A percentile compares a stretch with the other conserved stretches of the same genome.
phyloP scores from a whole-genome alignment of 2,797 vertebrate genomes.

The Myripristis jacobus region DNA sequence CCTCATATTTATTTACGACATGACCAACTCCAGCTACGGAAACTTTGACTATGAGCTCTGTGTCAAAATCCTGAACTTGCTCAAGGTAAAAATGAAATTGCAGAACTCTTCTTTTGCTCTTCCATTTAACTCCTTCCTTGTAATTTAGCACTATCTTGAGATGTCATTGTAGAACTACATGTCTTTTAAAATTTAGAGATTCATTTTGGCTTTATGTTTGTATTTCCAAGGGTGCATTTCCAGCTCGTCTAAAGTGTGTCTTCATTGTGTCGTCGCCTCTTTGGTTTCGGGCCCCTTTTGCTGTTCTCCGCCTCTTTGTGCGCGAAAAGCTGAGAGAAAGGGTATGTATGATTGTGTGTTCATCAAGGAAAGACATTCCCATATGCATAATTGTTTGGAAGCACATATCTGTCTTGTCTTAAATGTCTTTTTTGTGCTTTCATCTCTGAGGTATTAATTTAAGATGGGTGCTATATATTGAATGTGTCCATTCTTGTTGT shows the following conservation, averaged over 20 bases:
- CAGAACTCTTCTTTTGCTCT: conserved; percentile 12
- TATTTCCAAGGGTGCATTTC: conserved; percentile 86
- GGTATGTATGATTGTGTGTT: conserved; percentile 70
- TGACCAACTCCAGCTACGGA: conserved; percentile 88
- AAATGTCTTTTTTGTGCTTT: not conserved
- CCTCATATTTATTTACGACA: conserved; percentile 91
- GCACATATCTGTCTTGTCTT: not conserved
- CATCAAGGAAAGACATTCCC: not conserved
- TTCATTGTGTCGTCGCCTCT: conserved; percentile 90
- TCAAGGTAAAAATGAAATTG: conserved; percentile 83
- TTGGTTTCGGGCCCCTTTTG: conserved; percentile 89
- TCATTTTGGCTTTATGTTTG: conserved; percentile 16
- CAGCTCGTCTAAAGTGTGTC: conserved; percentile 89
- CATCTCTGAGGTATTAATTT: not conserved
- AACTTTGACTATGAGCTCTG: conserved; percentile 92
- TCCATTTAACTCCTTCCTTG: not conserved
- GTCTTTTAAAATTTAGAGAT: not conserved
- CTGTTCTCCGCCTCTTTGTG: conserved; percentile 88
- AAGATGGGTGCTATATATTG: not conserved
- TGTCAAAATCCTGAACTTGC: conserved; percentile 89
- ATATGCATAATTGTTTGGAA: too few species aligned
- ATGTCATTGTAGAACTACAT: not conserved
- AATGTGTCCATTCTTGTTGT: not conserved
- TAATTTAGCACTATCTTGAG: not conserved
- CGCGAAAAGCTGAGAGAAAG: conserved; percentile 89